Percentiles rank a stretch among this genome's conserved stretches.
phyloP scores from a whole-genome alignment of 2,797 vertebrate species.

The Thripadectes ignobilis region DNA sequence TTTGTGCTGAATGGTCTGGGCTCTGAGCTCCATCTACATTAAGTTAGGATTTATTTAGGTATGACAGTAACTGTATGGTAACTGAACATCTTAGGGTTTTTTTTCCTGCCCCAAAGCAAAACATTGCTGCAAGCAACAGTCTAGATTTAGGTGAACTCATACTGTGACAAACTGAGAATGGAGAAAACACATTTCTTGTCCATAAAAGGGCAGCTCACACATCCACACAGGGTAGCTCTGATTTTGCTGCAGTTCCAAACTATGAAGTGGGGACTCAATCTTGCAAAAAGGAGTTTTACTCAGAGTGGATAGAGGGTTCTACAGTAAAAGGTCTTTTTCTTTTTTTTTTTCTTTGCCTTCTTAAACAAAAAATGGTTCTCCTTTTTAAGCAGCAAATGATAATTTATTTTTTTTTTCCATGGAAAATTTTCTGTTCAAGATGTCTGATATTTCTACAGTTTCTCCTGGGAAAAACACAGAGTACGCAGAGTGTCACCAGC shows the following conservation, averaged over 20 bases:
- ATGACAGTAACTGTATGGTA: constrained; percentile 18
- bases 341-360: not conserved
- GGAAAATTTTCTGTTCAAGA: not conserved
- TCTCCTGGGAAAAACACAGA: not conserved
- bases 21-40: not conserved
- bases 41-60: constrained; percentile 29
- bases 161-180: constrained; percentile 64
- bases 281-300: constrained; percentile 7
- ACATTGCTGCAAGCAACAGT: constrained; percentile 36
- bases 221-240: constrained; percentile 44
- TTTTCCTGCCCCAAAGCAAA: not conserved
- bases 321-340: not conserved
- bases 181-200: constrained; percentile 73
- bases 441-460: not conserved
- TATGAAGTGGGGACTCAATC: constrained; percentile 22
- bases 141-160: constrained; percentile 65
- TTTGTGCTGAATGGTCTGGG: not conserved
- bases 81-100: not conserved
- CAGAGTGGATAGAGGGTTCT: not conserved
- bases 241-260: constrained; percentile 45
- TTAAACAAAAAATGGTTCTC: not conserved
- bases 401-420: not conserved
- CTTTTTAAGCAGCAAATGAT: not conserved
- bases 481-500: not conserved
- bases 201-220: constrained; percentile 68